phyloP scores from a whole-genome alignment of 2,888 invertebrate genomes.

The Patella pellucida region DNA sequence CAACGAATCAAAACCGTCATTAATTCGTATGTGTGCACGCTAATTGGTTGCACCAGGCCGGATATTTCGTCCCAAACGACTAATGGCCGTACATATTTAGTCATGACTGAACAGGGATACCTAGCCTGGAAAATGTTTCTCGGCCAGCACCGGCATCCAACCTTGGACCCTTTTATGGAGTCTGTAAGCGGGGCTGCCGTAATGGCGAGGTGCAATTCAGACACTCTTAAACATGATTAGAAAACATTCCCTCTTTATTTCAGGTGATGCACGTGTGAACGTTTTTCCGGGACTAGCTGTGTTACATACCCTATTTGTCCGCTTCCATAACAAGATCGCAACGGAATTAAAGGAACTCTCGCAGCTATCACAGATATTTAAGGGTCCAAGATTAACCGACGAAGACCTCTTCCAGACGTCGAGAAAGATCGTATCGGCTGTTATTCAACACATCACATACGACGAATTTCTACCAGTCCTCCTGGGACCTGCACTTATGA shows the following conservation, averaged over 20 bases:
- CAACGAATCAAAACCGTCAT: no score
- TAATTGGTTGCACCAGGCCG: no score
- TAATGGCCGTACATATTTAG: no score
- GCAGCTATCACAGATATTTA: background rate
- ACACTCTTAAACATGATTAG: no score
- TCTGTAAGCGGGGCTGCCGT: no score
- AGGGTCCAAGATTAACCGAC: background rate
- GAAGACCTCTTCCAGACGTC: background rate
- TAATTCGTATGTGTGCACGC: no score
- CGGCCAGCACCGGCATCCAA: no score
- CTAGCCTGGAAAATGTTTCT: no score
- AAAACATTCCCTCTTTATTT: background rate
- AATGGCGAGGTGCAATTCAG: no score
- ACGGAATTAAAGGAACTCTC: background rate
- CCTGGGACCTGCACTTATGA: background rate
- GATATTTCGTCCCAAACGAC: no score
- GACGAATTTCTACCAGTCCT: background rate
- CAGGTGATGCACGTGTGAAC: slow-evolving; percentile 2
- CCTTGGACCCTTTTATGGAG: no score
- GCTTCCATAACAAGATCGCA: background rate
- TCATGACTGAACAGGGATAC: no score
- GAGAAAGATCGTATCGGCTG: background rate
- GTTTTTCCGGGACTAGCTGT: background rate
- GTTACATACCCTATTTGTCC: background rate
- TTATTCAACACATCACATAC: background rate